Percentiles rank a stretch among this genome's conserved stretches.
Evolutionary conservation across 2,113 vertebrate species (phyloP).

Genomic region (Amphilophus citrinellus): DNA sequence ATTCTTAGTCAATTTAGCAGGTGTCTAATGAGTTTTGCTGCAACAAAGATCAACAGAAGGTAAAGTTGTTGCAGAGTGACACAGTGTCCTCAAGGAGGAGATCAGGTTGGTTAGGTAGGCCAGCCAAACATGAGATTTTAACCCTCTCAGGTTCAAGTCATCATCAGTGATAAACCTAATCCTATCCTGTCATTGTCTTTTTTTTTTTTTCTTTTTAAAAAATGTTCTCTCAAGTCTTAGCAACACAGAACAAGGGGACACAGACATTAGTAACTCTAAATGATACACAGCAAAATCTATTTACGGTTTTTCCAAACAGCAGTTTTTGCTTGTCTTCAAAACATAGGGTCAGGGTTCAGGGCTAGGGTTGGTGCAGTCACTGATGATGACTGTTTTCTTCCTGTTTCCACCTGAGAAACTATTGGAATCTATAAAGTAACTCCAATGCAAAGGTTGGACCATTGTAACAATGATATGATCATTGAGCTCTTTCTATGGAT

Average conservation of each 20-base stretch:
- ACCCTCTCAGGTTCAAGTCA: background rate
- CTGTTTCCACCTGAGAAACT: background rate
- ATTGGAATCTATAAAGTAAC: background rate
- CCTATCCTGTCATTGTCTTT: background rate
- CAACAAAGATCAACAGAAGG: background rate
- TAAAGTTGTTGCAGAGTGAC: background rate
- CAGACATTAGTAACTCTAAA: background rate
- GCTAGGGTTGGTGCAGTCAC: background rate
- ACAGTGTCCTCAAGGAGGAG: background rate
- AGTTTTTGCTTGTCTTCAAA: background rate
- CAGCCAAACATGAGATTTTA: background rate
- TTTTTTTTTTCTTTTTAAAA: background rate
- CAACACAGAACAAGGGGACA: background rate
- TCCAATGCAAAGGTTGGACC: background rate
- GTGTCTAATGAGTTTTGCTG: background rate
- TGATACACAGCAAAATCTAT: background rate
- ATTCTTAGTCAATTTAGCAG: background rate
- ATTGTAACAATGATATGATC: background rate
- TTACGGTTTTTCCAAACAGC: background rate
- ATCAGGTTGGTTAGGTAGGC: background rate
- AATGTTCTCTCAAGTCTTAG: background rate
- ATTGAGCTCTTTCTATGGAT: background rate
- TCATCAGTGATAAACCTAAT: background rate
- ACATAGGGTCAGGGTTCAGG: background rate
- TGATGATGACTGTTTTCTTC: conserved; percentile 2